These are phyloP conservation scores for Thamnaconus septentrionalis DNA, from an alignment of 2,113 vertebrate species.

Conservation along the genomic window DNA sequence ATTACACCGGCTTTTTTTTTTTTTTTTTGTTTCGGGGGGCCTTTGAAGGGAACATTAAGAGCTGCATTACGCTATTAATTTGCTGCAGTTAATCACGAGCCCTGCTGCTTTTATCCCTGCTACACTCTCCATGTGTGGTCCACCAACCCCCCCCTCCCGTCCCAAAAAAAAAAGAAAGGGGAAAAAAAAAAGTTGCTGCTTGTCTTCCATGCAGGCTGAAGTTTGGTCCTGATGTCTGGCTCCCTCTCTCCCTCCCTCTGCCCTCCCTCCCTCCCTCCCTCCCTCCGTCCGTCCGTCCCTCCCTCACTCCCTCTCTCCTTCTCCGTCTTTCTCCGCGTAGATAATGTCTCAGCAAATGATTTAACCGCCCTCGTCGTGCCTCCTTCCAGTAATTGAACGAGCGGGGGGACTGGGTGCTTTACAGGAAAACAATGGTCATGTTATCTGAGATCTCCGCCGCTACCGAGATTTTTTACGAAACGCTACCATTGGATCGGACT, in stretches of 20 bases:
- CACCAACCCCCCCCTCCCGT: neutral
- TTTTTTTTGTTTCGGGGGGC: slow-evolving; percentile 55
- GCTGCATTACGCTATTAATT: slow-evolving; percentile 67
- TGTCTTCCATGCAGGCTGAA: slow-evolving; percentile 60
- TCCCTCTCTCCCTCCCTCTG: neutral
- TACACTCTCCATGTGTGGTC: slow-evolving; percentile 69
- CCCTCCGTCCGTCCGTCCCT: no score
- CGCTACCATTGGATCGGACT: slow-evolving; percentile 40
- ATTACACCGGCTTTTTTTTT: slow-evolving; percentile 26
- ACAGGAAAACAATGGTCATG: slow-evolving; percentile 73
- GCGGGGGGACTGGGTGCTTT: slow-evolving; percentile 63
- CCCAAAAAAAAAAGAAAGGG: slow-evolving; percentile 5
- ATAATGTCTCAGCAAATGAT: slow-evolving; percentile 75
- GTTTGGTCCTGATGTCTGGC: slow-evolving; percentile 56
- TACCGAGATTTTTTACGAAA: slow-evolving; percentile 46
- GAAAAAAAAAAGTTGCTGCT: slow-evolving; percentile 40
- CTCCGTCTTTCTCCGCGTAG: slow-evolving; percentile 54
- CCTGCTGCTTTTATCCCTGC: slow-evolving; percentile 64
- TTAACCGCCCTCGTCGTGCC: slow-evolving; percentile 69
- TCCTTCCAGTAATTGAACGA: slow-evolving; percentile 76
- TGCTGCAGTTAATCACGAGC: slow-evolving; percentile 67
- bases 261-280: no score
- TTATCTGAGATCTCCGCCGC: slow-evolving; percentile 57
- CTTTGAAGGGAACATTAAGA: slow-evolving; percentile 41
- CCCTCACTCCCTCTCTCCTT: slow-evolving; percentile 17